A percentile compares a stretch with the other conserved stretches of the same genome.
Conservation (phyloP, 2,797 vertebrate species). For the Florisuga fusca region DNA sequence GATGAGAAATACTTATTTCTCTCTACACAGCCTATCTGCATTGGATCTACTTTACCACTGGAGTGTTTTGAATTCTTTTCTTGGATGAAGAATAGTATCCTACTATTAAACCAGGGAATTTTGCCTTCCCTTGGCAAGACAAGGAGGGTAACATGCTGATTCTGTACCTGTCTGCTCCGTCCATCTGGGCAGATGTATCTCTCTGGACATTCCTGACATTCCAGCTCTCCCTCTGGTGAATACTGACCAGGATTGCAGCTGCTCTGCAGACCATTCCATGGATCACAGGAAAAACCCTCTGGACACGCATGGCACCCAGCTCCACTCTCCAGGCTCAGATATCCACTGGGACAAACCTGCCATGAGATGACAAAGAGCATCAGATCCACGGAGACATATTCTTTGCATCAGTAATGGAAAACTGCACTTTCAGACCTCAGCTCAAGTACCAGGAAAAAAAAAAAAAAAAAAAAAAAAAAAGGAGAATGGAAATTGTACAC, state of each 20-base stretch:
- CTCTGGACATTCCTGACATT: conserved; percentile 82
- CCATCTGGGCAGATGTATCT: conserved; percentile 82
- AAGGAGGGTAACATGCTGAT: fast-evolving
- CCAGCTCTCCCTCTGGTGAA: conserved; percentile 83
- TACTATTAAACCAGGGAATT: not conserved
- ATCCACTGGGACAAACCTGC: conserved; percentile 84
- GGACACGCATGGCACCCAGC: conserved; percentile 85
- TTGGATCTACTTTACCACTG: no score
- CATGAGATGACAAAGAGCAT: not conserved
- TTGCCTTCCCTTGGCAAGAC: not conserved
- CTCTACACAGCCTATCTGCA: not conserved
- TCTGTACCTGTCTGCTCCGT: conserved; percentile 78
- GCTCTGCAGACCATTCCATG: conserved; percentile 60
- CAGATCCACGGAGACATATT: not conserved
- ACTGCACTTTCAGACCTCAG: not conserved
- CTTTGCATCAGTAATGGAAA: not conserved
- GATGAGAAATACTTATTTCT: not conserved
- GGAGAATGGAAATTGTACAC: no score
- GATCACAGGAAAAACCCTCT: conserved; percentile 83
- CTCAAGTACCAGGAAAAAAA: not conserved
- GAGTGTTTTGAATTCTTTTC: not conserved
- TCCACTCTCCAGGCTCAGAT: conserved; percentile 83
- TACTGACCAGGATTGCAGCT: conserved; percentile 83
- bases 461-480: not conserved
- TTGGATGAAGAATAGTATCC: not conserved